phyloP scores from a whole-genome alignment of 2,888 invertebrate species.

The Bimastos eiseni region DNA sequence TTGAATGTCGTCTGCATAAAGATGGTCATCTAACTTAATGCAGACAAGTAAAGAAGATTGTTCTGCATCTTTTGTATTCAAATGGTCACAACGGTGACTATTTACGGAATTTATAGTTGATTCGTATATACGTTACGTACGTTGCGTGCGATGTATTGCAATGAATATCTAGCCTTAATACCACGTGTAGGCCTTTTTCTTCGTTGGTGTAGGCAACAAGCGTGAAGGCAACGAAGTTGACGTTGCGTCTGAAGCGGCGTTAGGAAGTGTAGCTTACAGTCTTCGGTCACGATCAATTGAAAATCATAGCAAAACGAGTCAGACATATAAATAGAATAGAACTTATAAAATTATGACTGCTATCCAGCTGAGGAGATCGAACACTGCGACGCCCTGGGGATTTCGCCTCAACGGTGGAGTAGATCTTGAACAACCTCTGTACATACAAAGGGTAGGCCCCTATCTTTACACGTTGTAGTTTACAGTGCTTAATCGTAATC shows the following conservation, averaged over 20 bases:
- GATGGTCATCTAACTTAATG: too few species aligned
- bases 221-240: neutral
- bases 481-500: neutral
- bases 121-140: neutral
- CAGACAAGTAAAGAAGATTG: too few species aligned
- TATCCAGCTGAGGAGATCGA: neutral
- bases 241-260: neutral
- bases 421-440: neutral
- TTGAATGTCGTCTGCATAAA: too few species aligned
- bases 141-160: neutral
- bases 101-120: too few species aligned
- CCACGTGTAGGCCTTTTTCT: too few species aligned
- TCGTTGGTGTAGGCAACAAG: too few species aligned
- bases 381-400: constrained; percentile 9
- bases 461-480: neutral
- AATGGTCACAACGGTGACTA: too few species aligned
- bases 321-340: neutral
- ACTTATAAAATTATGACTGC: neutral
- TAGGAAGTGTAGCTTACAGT: neutral
- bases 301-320: neutral
- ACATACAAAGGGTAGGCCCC: constrained; percentile 15
- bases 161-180: neutral
- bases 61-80: too few species aligned
- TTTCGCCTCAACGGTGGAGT: constrained; percentile 21
- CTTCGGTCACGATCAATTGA: neutral